Evolutionary conservation across 2,888 invertebrate species (phyloP).

Genomic region (Chironomus riparius): DNA sequence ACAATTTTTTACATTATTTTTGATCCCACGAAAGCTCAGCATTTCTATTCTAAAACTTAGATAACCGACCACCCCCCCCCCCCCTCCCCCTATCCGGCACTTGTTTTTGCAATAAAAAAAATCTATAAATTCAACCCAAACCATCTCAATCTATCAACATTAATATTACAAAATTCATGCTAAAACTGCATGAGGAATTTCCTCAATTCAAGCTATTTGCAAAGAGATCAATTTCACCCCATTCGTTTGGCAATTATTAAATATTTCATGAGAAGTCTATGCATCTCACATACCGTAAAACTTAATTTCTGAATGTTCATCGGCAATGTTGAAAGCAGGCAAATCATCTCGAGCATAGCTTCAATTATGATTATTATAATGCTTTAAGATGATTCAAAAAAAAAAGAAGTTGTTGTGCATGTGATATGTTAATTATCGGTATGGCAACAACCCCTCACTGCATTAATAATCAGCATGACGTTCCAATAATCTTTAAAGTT

Average conservation of each 20-base stretch:
- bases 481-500: neutral
- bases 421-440: conserved; percentile 2
- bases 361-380: neutral
- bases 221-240: neutral
- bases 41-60: too few species aligned
- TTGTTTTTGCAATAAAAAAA: too few species aligned
- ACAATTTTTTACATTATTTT: too few species aligned
- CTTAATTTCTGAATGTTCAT: neutral
- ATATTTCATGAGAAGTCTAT: neutral
- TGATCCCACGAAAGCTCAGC: too few species aligned
- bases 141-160: too few species aligned
- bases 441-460: neutral
- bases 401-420: neutral
- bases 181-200: too few species aligned
- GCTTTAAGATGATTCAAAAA: neutral
- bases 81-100: too few species aligned
- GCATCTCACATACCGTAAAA: too few species aligned
- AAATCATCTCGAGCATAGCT: neutral
- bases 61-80: too few species aligned
- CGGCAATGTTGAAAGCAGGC: neutral
- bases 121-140: too few species aligned
- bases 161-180: too few species aligned
- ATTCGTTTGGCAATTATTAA: neutral
- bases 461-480: neutral
- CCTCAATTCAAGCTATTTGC: too few species aligned